A percentile compares a stretch with the other conserved stretches of the same genome.
Evolutionary conservation across 2,797 vertebrate species (phyloP).

Genomic region (Siniperca undulata): DNA sequence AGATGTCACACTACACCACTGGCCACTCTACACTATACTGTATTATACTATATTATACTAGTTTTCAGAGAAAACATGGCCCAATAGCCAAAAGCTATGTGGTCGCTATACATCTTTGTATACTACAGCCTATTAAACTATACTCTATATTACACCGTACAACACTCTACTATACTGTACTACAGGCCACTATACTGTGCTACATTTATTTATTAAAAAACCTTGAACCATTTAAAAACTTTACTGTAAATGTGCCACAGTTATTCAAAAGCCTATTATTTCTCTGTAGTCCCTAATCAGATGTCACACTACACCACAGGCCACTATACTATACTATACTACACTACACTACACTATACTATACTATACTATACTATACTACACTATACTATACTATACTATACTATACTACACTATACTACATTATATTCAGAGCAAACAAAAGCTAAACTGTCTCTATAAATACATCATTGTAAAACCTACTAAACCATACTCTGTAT

Average conservation of each 20-base stretch:
- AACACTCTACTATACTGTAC: background rate
- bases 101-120: background rate
- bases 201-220: background rate
- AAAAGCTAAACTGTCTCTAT: background rate
- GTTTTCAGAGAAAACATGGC: background rate
- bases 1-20: background rate
- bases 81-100: background rate
- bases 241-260: slow-evolving; percentile 1
- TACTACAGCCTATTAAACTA: background rate
- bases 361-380: background rate
- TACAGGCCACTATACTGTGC: background rate
- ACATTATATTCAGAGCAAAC: background rate
- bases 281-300: background rate
- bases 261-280: background rate
- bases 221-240: background rate
- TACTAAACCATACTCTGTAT: background rate
- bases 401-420: background rate
- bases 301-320: slow-evolving; percentile 7
- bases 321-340: background rate
- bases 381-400: background rate
- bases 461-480: background rate
- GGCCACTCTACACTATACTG: background rate
- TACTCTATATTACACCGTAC: background rate
- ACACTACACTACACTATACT: background rate
- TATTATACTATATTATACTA: background rate